Base-by-base conservation (phyloP, 2,888 invertebrate species). In the Drosophila crucigera region DNA sequence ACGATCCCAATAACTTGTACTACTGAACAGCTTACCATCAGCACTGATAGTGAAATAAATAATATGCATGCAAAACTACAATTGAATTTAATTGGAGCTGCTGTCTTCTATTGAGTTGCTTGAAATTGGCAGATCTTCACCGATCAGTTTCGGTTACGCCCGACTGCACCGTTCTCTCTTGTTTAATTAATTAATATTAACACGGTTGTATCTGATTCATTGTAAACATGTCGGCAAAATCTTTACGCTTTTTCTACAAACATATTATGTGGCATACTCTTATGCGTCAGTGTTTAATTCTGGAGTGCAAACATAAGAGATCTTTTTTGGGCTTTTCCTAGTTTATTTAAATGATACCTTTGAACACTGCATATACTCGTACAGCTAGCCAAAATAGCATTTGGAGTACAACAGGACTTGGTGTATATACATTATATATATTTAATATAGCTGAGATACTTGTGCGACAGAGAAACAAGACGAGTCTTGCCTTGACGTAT, bases 1-100 rank as follows among this genome's bases (percentile, higher is more conserved):
- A 76, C 76, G 54, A 91, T 58, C 82, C 77, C n/a, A 86, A 86
- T 56, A 86, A 90, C 19, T 25, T 85, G n/a, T 58, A 10, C 49
- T 84, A 88, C 25, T 88, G 5, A 65, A 9, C 14, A 4, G 6
- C 19, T 22, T 1, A 22, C 1, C 22, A 31, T 22, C 3, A 7
- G 0, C 28, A 49, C 10, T 30, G 35, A 5, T 22, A 4, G 16
- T 47, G 9, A 10, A 35, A 14, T 22, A 35, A 55, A 61, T 7
- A 10, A 31, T 7, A 39, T 54, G 19, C 41, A 43, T 14, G 31
- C 1, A 14, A 39, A 31, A 11, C 19, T 6, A n/a, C n/a, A 47
- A 16, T 47, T 47, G 4, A 7, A 16, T 22, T 7, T 22, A 22
- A 22, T 47, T 9, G 1, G 4, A 47, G 16, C 25, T 43, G 11